Base-by-base conservation (phyloP, 2,113 vertebrate genomes). In the Cynoglossus semilaevis region DNA sequence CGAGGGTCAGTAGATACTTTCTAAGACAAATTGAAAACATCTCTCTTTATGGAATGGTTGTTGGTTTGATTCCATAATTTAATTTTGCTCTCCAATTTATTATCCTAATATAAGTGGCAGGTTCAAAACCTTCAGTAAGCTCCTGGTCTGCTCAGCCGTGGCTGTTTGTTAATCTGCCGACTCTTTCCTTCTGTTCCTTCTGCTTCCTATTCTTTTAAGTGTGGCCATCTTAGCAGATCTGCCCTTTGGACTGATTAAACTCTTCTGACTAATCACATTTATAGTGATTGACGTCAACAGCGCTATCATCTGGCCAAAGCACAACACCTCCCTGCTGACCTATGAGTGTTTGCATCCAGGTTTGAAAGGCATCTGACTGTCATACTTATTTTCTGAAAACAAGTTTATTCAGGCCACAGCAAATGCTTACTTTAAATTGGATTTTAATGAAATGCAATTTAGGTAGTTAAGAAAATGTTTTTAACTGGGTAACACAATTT, bases 111-210 rank as follows among this genome's bases (percentile, higher is more conserved):
- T 46, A 83, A 86, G 75, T 63, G 80, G 84, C 86, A 83, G 87
- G 81, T 89, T 85, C 65, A 87, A 84, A 91, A 79, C 81, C 77
- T 86, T 88, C 88, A 82, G 90, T 84, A 79, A 83, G 62, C 67
- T 79, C 63, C 67, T 59, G 65, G 76, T 82, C 79, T 65, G 79
- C 51, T 80, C 61, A 79, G 64, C 52, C 51, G 49, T 48, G 38
- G 52, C 71, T 38, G 46, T 15, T 58, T 55, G 71, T 74, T 86
- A 85, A 85, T 85, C 81, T 80, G 67, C 56, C 1, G 55, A 66
- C 63, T 79, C 70, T 51, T 51, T 62, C 77, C 80, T 66, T 77
- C 77, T 85, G 78, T 70, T 67, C 51, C 41, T 55, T 69, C 55
- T 48, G 56, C 52, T 61, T 72, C 81, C 67, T 43, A 74, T 70